These are phyloP conservation scores for Folsomia candida DNA, from an alignment of 2,888 invertebrate genomes.

Conservation along the genomic window DNA sequence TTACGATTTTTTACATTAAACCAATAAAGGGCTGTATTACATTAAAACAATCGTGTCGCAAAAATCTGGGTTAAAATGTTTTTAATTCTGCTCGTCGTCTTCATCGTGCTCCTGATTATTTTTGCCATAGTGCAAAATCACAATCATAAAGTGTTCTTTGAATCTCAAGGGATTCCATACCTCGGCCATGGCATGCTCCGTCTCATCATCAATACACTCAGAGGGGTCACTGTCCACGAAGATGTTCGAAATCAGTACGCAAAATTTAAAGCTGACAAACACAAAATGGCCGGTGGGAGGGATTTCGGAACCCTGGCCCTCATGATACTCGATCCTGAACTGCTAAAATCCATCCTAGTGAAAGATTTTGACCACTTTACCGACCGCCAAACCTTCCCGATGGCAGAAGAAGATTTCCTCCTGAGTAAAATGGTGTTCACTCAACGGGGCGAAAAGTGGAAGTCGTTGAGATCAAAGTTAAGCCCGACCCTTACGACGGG, in stretches of 20 bases:
- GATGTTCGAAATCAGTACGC: neutral
- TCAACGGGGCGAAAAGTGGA: constrained; percentile 24
- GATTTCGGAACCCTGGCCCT: neutral
- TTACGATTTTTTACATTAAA: too few relatives aligned
- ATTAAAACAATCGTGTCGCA: too few relatives aligned
- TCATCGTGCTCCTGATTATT: too few relatives aligned
- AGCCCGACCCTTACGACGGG: constrained; percentile 31
- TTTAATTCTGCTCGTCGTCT: too few relatives aligned
- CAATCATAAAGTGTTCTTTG: too few relatives aligned
- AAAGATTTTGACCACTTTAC: constrained; percentile 41
- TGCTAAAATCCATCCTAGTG: constrained; percentile 22
- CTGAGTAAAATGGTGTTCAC: constrained; percentile 8
- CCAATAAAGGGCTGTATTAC: too few relatives aligned
- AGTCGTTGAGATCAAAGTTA: constrained; percentile 17
- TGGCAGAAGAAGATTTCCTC: neutral
- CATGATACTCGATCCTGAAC: constrained; percentile 27
- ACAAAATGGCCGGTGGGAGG: neutral
- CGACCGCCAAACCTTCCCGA: constrained; percentile 4
- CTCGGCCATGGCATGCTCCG: neutral
- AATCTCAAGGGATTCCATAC: neutral
- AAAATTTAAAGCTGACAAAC: neutral
- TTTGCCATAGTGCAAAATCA: too few relatives aligned
- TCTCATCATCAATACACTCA: neutral
- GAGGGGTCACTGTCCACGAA: neutral
- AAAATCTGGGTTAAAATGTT: too few relatives aligned